phyloP scores from a whole-genome alignment of 2,888 invertebrate genomes.

The Dryobotodes eremita region DNA sequence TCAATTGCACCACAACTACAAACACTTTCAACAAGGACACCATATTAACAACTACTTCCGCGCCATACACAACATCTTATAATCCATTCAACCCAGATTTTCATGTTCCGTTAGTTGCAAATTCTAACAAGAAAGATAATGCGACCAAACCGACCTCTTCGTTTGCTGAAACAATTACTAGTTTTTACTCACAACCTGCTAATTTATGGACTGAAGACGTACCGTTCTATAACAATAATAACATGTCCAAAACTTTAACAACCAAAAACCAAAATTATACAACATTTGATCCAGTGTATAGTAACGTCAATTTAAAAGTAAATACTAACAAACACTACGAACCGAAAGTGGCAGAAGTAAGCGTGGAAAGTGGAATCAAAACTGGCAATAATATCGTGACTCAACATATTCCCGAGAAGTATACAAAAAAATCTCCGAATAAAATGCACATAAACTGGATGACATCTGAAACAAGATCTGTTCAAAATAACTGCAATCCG shows the following conservation, averaged over 20 bases:
- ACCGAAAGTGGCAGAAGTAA: constrained; percentile 74
- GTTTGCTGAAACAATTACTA: constrained; percentile 85
- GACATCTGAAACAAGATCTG: constrained; percentile 87
- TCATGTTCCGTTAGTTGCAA: constrained; percentile 85
- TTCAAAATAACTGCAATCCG: constrained; percentile 82
- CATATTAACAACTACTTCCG: constrained; percentile 80
- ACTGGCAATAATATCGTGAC: constrained; percentile 72
- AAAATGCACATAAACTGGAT: constrained; percentile 90
- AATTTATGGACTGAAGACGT: constrained; percentile 87
- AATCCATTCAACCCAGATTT: constrained; percentile 89
- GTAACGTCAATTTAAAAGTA: constrained; percentile 75
- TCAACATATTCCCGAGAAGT: constrained; percentile 82
- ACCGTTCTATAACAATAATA: constrained; percentile 85
- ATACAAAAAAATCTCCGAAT: constrained; percentile 85
- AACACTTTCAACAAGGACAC: constrained; percentile 85
- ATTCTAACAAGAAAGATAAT: constrained; percentile 82
- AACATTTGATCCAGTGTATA: constrained; percentile 76
- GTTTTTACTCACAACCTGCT: constrained; percentile 85
- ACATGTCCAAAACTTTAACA: constrained; percentile 77
- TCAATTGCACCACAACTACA: constrained; percentile 82
- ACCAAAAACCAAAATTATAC: constrained; percentile 83
- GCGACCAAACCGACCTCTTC: constrained; percentile 80
- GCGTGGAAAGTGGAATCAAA: constrained; percentile 76
- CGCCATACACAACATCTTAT: constrained; percentile 83
- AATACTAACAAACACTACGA: constrained; percentile 80